These are phyloP conservation scores for Entelurus aequoreus DNA, from an alignment of 2,113 vertebrate genomes.

Conservation along the genomic window DNA sequence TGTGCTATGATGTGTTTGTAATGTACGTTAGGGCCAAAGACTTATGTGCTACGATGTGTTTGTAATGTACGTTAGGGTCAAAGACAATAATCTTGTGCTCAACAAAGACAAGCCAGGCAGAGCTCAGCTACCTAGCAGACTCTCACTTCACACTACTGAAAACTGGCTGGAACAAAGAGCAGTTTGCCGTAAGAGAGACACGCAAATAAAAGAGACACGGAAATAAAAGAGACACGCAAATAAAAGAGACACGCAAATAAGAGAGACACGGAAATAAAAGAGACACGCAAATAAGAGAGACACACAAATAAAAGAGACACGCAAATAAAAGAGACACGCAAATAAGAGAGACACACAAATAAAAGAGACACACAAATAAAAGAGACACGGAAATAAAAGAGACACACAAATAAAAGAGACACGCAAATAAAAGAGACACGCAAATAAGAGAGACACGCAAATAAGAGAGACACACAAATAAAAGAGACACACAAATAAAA, in stretches of 20 bases:
- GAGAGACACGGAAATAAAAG: conserved; percentile 44
- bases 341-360: no score
- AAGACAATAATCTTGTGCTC: conserved; percentile 17
- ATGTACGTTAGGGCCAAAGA: conserved; percentile 36
- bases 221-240: no score
- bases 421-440: conserved; percentile 44
- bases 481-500: conserved; percentile 44
- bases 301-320: conserved; percentile 44
- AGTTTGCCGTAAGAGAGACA: conserved; percentile 7
- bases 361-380: no score
- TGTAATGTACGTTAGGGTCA: conserved; percentile 39
- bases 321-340: conserved; percentile 38
- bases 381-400: conserved; percentile 44
- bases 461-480: no score
- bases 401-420: conserved; percentile 40
- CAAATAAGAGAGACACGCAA: conserved; percentile 39
- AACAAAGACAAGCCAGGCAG: conserved; percentile 35
- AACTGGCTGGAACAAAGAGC: conserved; percentile 23
- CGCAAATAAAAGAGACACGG: conserved; percentile 33
- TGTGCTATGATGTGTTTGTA: no score
- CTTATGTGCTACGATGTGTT: conserved; percentile 35
- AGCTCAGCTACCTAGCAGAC: no score
- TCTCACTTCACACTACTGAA: conserved; percentile 14
- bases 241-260: no score
- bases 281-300: conserved; percentile 40